These are phyloP conservation scores for Sebastolobus alascanus DNA, from an alignment of 2,797 vertebrate species.

Conservation along the genomic window DNA sequence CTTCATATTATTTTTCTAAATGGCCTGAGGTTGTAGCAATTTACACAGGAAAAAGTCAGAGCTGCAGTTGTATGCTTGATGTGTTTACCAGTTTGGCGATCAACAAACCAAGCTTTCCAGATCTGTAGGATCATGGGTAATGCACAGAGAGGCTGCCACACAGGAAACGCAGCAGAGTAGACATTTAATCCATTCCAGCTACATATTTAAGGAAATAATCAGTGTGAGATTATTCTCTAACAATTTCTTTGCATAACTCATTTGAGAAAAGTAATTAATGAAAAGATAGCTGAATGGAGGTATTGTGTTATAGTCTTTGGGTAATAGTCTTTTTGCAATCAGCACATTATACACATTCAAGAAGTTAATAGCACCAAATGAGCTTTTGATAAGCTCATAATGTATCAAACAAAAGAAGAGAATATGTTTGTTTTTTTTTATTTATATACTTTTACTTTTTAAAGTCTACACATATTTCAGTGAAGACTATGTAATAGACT, in stretches of 20 bases:
- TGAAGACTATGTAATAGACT: background rate
- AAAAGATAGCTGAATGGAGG: too few species aligned
- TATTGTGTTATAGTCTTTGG: too few species aligned
- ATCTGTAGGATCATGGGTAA: background rate
- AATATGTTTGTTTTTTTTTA: too few species aligned
- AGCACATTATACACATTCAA: too few species aligned
- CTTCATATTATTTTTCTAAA: conserved; percentile 46
- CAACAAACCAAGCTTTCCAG: background rate
- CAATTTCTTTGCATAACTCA: background rate
- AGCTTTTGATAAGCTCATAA: too few species aligned
- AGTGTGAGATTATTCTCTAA: background rate
- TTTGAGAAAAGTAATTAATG: too few species aligned
- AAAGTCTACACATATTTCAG: background rate
- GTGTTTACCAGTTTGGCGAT: background rate
- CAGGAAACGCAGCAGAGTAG: too few species aligned
- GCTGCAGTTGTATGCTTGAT: background rate
- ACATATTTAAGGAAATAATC: too few species aligned
- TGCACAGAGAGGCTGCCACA: background rate
- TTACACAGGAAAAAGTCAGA: conserved; percentile 11
- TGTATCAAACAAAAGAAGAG: background rate
- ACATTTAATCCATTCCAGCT: too few species aligned
- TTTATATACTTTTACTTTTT: background rate
- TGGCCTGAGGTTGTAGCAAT: conserved; percentile 30
- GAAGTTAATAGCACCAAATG: too few species aligned
- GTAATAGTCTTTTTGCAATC: conserved; percentile 10